These are phyloP conservation scores for Cheirogaleus medius DNA, from an alignment of 2,113 vertebrate genomes.

Conservation along the genomic window DNA sequence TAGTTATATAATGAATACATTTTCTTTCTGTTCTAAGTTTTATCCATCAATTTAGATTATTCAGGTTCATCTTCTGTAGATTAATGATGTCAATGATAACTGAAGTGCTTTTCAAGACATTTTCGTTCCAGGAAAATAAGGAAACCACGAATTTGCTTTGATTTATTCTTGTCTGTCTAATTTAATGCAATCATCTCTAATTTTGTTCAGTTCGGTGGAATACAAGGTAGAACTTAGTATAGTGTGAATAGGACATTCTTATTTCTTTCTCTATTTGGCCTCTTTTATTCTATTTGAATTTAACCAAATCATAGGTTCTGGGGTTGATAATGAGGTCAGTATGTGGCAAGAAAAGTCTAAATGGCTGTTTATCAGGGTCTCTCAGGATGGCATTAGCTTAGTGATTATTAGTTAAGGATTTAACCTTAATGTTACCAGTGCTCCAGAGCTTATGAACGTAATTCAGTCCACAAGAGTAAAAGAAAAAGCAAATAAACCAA, in stretches of 20 bases:
- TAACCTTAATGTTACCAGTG: not conserved
- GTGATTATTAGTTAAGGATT: not conserved
- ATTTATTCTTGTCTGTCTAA: slow-evolving; percentile 4
- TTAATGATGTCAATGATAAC: slow-evolving; percentile 21
- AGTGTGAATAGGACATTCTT: not conserved
- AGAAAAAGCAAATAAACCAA: not conserved
- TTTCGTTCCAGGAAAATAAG: slow-evolving; percentile 47
- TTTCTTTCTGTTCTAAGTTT: not conserved
- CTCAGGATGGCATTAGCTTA: not conserved
- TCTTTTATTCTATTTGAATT: not conserved
- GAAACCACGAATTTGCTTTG: slow-evolving; percentile 20
- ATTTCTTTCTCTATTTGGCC: slow-evolving; percentile 12
- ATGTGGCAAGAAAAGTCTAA: not conserved
- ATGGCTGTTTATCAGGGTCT: not conserved
- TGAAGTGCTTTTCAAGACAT: slow-evolving; percentile 34
- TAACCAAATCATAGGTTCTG: not conserved
- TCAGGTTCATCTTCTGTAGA: not conserved
- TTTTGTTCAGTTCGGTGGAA: slow-evolving; percentile 20
- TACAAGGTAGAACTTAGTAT: slow-evolving; percentile 8
- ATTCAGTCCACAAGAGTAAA: not conserved
- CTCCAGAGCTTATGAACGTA: not conserved
- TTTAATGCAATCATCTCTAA: slow-evolving; percentile 25
- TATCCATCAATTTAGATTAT: not conserved
- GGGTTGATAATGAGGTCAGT: not conserved
- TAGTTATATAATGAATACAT: not conserved